Base-by-base conservation (phyloP, 2,797 vertebrate genomes). In the Oreochromis mossambicus region DNA sequence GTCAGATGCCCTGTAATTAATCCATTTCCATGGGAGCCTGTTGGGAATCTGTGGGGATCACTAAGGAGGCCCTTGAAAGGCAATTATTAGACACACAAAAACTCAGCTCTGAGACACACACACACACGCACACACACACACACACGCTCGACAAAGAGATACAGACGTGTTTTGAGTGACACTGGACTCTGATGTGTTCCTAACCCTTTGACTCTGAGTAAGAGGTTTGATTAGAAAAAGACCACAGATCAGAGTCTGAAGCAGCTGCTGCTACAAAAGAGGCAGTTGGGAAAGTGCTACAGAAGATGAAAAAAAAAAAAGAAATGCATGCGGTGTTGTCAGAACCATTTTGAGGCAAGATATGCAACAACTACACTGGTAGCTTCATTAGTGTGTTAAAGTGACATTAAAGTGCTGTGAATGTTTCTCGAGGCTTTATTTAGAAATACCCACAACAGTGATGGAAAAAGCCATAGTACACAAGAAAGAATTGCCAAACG, bases 1-100 rank as follows among this genome's bases (percentile, higher is more conserved):
- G 92, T 93, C 94, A 94, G 86, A 66, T 78, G 51, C 85, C 84
- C 86, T 90, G 93, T 94, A 95, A 96, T 95, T 94, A 95, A 95
- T 95, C 93, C 90, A 93, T 91, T 91, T 93, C 94, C 92, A 93
- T 36, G 48, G 87, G 78, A 89, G 88, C 84, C 89, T 90, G 88
- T 89, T 91, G 90, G 90, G 88, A 91, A 79, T 85, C 86, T 78
- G 85, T 77, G 68, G 91, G 89, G 83, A 92, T 88, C 87, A 78
- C 79, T 68, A 88, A 93, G 87, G 87, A 88, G 89, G 81, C 89
- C 75, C 82, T 89, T 90, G 83, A 92, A 93, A 92, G 83, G 70
- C 83, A 90, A 93, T 91, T 88, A 92, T 92, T 88, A 87, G 75
- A 86, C 87, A 87, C 87, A 83, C 80, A 91, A 84, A 94, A 86